These are phyloP conservation scores for Andrena marginata DNA, from an alignment of 2,888 invertebrate species.

Conservation along the genomic window DNA sequence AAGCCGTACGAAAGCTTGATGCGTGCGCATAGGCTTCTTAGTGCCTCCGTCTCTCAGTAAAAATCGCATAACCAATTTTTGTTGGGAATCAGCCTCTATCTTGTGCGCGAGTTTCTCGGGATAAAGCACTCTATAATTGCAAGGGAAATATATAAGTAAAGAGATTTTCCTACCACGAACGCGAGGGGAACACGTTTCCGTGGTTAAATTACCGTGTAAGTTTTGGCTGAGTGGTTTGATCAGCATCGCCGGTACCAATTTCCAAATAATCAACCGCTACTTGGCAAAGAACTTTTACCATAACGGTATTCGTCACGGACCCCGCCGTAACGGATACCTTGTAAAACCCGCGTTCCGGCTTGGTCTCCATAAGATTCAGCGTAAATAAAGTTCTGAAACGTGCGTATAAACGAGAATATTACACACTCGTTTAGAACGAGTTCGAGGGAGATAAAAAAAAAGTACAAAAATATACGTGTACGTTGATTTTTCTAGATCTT, in stretches of 20 bases:
- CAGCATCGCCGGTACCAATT: conserved; percentile 95
- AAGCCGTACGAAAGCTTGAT: conserved; percentile 95
- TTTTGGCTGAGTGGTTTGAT: conserved; percentile 94
- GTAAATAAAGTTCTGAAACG: conserved; percentile 89
- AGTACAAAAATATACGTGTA: conserved; percentile 38
- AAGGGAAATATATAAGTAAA: not conserved
- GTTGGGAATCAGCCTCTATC: conserved; percentile 95
- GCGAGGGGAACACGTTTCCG: not conserved
- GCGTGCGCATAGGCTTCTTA: conserved; percentile 90
- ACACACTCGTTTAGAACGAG: no score
- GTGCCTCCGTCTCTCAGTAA: conserved; percentile 90
- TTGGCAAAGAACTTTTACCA: conserved; percentile 91
- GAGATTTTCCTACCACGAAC: not conserved
- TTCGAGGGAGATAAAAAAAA: not conserved
- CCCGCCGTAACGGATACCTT: conserved; percentile 91
- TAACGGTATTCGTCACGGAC: conserved; percentile 86
- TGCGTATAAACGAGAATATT: not conserved
- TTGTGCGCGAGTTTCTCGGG: conserved; percentile 90
- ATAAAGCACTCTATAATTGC: conserved; percentile 87
- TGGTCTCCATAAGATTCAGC: conserved; percentile 91
- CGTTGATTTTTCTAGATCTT: conserved; percentile 61
- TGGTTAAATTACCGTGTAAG: conserved; percentile 86
- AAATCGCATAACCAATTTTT: conserved; percentile 94
- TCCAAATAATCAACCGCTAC: conserved; percentile 92
- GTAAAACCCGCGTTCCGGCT: conserved; percentile 94